A percentile compares a stretch with the other conserved stretches of the same genome.
Evolutionary conservation across 2,113 vertebrate genomes (phyloP).

Genomic region (Noturus placidus): DNA sequence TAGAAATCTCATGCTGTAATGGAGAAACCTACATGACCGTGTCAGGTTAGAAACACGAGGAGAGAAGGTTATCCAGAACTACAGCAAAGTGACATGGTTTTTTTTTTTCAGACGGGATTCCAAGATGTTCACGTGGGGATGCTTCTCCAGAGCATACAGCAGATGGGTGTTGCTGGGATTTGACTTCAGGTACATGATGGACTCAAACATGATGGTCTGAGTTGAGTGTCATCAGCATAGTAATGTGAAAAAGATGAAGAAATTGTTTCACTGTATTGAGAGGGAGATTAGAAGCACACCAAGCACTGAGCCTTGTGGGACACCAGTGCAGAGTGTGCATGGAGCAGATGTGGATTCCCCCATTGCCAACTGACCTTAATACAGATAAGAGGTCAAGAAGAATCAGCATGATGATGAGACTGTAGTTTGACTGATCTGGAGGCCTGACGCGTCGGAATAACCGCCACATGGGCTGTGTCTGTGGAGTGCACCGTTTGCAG

Average conservation of each 20-base stretch:
- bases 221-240: background rate
- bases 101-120: background rate
- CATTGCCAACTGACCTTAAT: background rate
- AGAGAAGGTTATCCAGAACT: background rate
- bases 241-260: background rate
- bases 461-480: too few species aligned
- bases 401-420: background rate
- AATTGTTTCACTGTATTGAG: background rate
- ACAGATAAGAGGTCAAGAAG: background rate
- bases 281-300: background rate
- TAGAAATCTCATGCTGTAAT: background rate
- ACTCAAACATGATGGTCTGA: background rate
- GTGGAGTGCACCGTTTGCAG: too few species aligned
- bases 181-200: background rate
- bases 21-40: background rate
- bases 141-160: background rate
- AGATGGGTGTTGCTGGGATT: background rate
- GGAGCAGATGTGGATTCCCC: background rate
- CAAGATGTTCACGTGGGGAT: background rate
- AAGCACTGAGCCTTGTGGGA: background rate
- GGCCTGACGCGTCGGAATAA: background rate
- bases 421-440: too few species aligned
- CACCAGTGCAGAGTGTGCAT: background rate
- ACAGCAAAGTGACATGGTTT: background rate
- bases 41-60: background rate